Evolutionary conservation across 2,113 vertebrate genomes (phyloP).

Genomic region (Mesitornis unicolor): DNA sequence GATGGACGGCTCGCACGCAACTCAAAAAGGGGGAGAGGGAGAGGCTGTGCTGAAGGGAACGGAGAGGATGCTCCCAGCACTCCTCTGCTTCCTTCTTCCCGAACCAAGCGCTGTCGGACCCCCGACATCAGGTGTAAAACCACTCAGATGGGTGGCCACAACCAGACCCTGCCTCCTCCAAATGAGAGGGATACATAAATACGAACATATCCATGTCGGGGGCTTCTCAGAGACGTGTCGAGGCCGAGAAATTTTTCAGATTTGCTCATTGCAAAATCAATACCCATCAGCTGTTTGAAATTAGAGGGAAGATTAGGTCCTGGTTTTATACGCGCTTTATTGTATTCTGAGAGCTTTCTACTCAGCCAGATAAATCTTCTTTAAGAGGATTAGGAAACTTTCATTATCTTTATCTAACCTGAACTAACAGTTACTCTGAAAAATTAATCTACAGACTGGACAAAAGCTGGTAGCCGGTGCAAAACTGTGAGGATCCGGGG

Average conservation of each 20-base stretch:
- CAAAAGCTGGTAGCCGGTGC: constrained; percentile 54
- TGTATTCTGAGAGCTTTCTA: constrained; percentile 78
- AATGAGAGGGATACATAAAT: constrained; percentile 29
- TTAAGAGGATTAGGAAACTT: constrained; percentile 82
- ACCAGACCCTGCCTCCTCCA: neutral
- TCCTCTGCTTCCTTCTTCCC: accelerated
- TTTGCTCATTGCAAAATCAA: constrained; percentile 85
- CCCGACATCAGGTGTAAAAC: neutral
- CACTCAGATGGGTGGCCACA: neutral
- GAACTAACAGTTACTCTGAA: constrained; percentile 76
- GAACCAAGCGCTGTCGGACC: accelerated
- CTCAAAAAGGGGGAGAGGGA: neutral
- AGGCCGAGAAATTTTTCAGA: constrained; percentile 69
- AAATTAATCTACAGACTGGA: constrained; percentile 79
- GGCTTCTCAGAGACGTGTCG: neutral
- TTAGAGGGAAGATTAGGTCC: constrained; percentile 84
- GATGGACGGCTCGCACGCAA: neutral
- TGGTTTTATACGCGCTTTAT: constrained; percentile 77
- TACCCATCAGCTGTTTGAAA: constrained; percentile 89
- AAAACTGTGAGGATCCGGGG: neutral
- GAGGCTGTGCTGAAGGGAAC: accelerated
- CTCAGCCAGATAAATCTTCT: constrained; percentile 79
- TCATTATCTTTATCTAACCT: constrained; percentile 85
- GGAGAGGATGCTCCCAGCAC: neutral
- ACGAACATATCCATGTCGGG: neutral